Evolutionary conservation across 2,888 invertebrate genomes (phyloP).

Genomic region (Drosophila bunnanda): DNA sequence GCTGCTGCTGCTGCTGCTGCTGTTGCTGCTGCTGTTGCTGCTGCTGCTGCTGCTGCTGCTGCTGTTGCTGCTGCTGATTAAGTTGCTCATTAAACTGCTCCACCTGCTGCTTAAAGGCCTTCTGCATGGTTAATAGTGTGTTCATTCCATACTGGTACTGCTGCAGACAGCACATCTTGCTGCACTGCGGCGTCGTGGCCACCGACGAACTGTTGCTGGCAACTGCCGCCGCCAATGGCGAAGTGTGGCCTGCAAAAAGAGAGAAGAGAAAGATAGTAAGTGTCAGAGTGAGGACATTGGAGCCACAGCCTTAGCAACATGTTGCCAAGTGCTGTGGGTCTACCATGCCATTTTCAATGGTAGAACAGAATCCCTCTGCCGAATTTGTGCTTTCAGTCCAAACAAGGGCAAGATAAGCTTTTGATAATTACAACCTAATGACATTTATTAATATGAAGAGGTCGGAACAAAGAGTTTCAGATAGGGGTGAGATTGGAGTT

Average conservation of each 20-base stretch:
- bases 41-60: slow-evolving; percentile 47
- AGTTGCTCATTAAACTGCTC: slow-evolving; percentile 28
- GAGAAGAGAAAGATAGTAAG: slow-evolving; percentile 10
- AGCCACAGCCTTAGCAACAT: slow-evolving; percentile 40
- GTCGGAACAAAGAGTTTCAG: not conserved
- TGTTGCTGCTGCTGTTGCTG: slow-evolving; percentile 49
- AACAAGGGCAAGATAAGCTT: not conserved
- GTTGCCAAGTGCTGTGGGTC: slow-evolving; percentile 42
- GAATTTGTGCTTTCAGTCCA: too few relatives aligned
- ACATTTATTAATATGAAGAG: not conserved
- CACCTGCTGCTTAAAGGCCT: slow-evolving; percentile 38
- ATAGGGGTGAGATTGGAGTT: not conserved
- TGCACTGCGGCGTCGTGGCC: slow-evolving; percentile 67
- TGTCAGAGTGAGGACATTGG: slow-evolving; percentile 3
- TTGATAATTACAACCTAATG: not conserved
- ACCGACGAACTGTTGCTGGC: slow-evolving; percentile 71
- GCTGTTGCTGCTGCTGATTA: slow-evolving; percentile 27
- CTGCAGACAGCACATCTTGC: slow-evolving; percentile 61
- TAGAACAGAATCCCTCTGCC: not conserved
- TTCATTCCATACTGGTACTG: slow-evolving; percentile 52
- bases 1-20: slow-evolving; percentile 47
- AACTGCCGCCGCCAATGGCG: slow-evolving; percentile 80
- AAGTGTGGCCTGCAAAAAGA: slow-evolving; percentile 72
- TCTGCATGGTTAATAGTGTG: slow-evolving; percentile 21
- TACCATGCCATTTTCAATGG: not conserved